Conservation (phyloP, 2,797 vertebrate species). For the Pteronotus mesoamericanus region DNA sequence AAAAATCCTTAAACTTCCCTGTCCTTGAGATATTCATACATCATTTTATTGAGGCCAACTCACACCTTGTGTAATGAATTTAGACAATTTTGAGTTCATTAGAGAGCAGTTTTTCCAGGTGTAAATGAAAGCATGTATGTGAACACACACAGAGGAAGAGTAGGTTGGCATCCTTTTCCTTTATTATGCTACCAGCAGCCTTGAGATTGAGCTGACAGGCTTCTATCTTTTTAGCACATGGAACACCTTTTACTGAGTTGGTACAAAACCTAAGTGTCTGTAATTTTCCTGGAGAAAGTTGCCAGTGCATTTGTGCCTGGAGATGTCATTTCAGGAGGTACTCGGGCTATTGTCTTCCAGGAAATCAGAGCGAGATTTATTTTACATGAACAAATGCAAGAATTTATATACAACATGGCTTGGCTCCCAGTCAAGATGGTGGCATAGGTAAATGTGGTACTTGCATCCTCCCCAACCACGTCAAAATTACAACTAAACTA, state of each 20-base stretch:
- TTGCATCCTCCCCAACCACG: not conserved
- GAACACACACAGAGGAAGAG: not conserved
- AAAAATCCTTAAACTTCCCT: not conserved
- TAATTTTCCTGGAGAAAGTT: not conserved
- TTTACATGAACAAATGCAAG: not conserved
- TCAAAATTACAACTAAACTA: not conserved
- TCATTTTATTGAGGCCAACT: not conserved
- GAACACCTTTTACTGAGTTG: not conserved
- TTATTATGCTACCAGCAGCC: not conserved
- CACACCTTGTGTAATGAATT: not conserved
- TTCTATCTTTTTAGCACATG: not conserved
- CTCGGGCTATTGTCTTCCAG: not conserved
- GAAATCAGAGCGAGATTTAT: not conserved
- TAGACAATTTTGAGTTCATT: not conserved
- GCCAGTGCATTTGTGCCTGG: not conserved
- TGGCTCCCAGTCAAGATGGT: not conserved
- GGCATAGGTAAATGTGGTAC: not conserved
- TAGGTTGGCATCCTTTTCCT: not conserved
- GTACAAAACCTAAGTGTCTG: not conserved
- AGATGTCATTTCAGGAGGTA: not conserved
- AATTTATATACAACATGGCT: not conserved
- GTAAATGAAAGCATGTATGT: not conserved
- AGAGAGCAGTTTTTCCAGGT: not conserved
- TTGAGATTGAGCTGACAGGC: not conserved
- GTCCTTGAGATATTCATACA: not conserved